A percentile compares a stretch with the other conserved stretches of the same genome.
These are phyloP conservation scores for Blastobasis adustella DNA, from an alignment of 2,888 invertebrate species.

Conservation along the genomic window DNA sequence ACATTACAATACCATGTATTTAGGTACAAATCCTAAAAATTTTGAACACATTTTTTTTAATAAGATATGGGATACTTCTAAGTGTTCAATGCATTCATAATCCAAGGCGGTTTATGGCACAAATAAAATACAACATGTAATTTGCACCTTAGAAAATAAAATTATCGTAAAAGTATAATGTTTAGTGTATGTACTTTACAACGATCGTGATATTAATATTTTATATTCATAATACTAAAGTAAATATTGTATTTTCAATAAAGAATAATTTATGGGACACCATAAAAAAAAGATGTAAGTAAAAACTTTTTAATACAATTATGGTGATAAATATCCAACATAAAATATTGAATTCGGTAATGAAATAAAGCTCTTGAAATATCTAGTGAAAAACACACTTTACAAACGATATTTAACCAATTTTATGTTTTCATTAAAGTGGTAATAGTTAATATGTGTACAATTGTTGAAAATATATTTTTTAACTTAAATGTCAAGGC, in stretches of 20 bases:
- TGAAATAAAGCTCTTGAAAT: too few species aligned
- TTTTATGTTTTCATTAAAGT: background rate
- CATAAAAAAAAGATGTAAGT: too few species aligned
- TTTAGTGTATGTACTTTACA: too few species aligned
- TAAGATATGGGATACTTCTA: conserved; percentile 60
- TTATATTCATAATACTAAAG: too few species aligned
- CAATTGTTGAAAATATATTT: background rate
- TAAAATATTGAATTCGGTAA: too few species aligned
- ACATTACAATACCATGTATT: conserved; percentile 43
- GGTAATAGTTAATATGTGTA: background rate
- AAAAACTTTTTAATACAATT: too few species aligned
- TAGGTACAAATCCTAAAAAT: conserved; percentile 62
- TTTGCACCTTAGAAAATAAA: conserved; percentile 22
- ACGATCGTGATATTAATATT: too few species aligned
- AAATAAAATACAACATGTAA: conserved; percentile 24
- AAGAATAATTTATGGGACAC: too few species aligned
- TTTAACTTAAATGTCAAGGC: conserved; percentile 23
- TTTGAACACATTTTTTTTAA: conserved; percentile 69
- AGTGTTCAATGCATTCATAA: conserved; percentile 26
- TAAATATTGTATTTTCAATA: too few species aligned
- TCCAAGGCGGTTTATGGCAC: conserved; percentile 45
- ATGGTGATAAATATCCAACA: too few species aligned
- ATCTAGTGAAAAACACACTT: too few species aligned
- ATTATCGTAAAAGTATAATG: background rate
- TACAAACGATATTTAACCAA: too few species aligned